Evolutionary conservation across 2,888 invertebrate species (phyloP).

Genomic region (Andrena chrysosceles): DNA sequence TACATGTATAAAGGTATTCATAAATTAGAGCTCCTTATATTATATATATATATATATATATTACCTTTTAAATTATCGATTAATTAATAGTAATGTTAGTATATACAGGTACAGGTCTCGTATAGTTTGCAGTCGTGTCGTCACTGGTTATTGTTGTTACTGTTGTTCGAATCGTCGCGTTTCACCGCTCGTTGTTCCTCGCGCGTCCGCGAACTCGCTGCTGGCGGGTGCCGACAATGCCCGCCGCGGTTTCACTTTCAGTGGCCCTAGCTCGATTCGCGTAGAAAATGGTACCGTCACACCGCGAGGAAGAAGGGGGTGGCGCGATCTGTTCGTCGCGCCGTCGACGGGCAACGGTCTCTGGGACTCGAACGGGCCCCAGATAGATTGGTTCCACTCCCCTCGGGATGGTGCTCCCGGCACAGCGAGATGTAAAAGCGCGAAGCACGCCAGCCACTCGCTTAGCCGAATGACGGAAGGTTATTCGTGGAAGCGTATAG

Average conservation of each 20-base stretch:
- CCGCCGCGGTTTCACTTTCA: conserved; percentile 76
- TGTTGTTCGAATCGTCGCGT: conserved; percentile 61
- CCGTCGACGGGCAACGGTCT: background rate
- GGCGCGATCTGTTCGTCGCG: background rate
- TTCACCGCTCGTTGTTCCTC: conserved; percentile 58
- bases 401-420: background rate
- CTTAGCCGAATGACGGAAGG: conserved; percentile 40
- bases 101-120: conserved; percentile 85
- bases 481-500: conserved; percentile 33
- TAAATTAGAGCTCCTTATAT: conserved; percentile 80
- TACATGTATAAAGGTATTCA: conserved; percentile 73
- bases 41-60: conserved; percentile 55
- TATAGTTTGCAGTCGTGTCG: conserved; percentile 85
- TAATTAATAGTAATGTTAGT: conserved; percentile 81
- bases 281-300: conserved; percentile 62
- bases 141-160: conserved; percentile 77
- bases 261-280: conserved; percentile 44
- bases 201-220: conserved; percentile 59
- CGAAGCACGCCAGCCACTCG: background rate
- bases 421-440: too few relatives aligned
- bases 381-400: background rate
- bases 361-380: background rate
- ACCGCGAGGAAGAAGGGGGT: conserved; percentile 14
- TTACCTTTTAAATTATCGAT: conserved; percentile 76
- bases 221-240: conserved; percentile 83